Evolutionary conservation across 2,888 invertebrate genomes (phyloP).

Genomic region (Oeneis ivallda): DNA sequence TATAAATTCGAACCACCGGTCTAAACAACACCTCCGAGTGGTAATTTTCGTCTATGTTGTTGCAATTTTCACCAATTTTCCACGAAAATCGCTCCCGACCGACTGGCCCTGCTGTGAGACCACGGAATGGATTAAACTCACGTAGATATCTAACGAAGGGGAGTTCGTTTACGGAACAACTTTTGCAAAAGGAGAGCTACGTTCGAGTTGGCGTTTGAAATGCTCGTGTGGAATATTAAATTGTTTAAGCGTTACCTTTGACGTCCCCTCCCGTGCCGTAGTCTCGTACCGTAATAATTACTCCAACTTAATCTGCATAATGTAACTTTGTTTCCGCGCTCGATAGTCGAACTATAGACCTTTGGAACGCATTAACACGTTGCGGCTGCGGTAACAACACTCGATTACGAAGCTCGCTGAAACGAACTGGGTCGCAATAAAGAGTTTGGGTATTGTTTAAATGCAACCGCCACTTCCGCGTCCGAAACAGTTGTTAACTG

Average conservation of each 20-base stretch:
- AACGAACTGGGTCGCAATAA: conserved; percentile 54
- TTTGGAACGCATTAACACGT: conserved; percentile 46
- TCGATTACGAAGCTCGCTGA: conserved; percentile 44
- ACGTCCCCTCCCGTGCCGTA: conserved; percentile 61
- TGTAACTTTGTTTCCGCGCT: conserved; percentile 57
- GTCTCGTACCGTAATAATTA: conserved; percentile 71
- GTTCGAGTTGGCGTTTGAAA: conserved; percentile 78
- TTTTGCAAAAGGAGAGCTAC: conserved; percentile 75
- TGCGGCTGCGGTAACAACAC: conserved; percentile 43
- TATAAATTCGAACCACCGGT: conserved; percentile 63
- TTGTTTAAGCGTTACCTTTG: conserved; percentile 79
- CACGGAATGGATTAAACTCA: conserved; percentile 76
- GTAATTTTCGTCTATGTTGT: conserved; percentile 78
- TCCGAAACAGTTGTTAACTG: conserved; percentile 48
- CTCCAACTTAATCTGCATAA: conserved; percentile 66
- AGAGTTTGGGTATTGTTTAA: conserved; percentile 44
- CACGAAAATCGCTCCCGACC: conserved; percentile 66
- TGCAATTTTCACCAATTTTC: conserved; percentile 79
- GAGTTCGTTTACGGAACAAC: conserved; percentile 75
- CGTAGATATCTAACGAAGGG: conserved; percentile 81
- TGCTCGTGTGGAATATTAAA: conserved; percentile 80
- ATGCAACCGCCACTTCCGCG: conserved; percentile 46
- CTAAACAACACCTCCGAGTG: conserved; percentile 73
- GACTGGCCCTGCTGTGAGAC: conserved; percentile 57
- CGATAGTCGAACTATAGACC: conserved; percentile 42